A percentile compares a stretch with the other conserved stretches of the same genome.
These are phyloP conservation scores for Micropoecilia bifurca DNA, from an alignment of 2,797 vertebrate genomes.

Conservation along the genomic window DNA sequence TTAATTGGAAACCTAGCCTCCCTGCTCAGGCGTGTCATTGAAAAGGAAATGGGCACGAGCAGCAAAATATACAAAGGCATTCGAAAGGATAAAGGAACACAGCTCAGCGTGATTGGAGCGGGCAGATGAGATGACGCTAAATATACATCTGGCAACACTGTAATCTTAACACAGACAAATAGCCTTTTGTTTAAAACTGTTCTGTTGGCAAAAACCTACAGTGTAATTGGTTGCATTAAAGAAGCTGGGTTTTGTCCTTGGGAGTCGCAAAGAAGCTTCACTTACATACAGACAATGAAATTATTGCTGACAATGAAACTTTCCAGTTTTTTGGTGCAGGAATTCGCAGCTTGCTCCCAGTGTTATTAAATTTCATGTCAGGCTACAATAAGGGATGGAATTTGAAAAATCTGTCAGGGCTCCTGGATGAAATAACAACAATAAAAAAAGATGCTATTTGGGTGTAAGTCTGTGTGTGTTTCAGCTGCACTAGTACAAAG, in stretches of 20 bases:
- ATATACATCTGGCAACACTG: conserved; percentile 37
- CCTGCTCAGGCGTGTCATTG: conserved; percentile 69
- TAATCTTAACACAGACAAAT: conserved; percentile 49
- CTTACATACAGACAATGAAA: conserved; percentile 5
- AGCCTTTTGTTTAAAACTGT: conserved; percentile 26
- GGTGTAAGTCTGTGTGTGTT: not conserved
- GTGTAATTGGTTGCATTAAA: conserved; percentile 6
- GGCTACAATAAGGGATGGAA: conserved; percentile 4
- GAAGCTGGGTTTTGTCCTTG: not conserved
- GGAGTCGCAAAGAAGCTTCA: conserved; percentile 17
- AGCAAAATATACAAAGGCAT: conserved; percentile 63
- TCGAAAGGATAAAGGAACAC: conserved; percentile 45
- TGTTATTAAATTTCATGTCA: not conserved
- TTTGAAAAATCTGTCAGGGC: conserved; percentile 2
- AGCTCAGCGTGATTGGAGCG: conserved; percentile 35
- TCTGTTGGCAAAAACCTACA: not conserved
- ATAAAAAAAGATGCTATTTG: not conserved
- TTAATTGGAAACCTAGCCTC: conserved; percentile 76
- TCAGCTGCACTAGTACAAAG: conserved; percentile 36
- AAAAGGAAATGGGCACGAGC: conserved; percentile 64
- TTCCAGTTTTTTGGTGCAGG: not conserved
- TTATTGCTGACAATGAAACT: not conserved
- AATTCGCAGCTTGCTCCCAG: not conserved
- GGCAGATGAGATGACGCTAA: conserved; percentile 49
- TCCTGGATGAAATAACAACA: not conserved